A percentile compares a stretch with the other conserved stretches of the same genome.
Evolutionary conservation across 1,140 invertebrate genomes (phyloP).

Genomic region (Maconellicoccus hirsutus): DNA sequence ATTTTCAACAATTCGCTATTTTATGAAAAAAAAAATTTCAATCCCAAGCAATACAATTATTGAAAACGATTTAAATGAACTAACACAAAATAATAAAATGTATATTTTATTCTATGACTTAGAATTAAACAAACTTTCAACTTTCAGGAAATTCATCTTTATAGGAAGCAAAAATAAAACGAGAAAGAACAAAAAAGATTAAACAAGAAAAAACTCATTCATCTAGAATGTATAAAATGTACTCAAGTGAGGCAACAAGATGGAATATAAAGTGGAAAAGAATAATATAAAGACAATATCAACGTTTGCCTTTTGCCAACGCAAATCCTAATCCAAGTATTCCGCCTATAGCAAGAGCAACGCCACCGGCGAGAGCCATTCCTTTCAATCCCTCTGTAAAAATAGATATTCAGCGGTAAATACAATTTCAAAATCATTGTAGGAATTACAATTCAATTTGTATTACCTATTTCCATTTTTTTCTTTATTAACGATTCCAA

Average conservation of each 20-base stretch:
- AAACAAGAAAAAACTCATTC: not conserved
- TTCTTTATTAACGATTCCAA: slow-evolving; percentile 72
- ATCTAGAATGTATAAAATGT: not conserved
- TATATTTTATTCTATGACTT: too few relatives aligned
- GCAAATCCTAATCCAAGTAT: slow-evolving; percentile 67
- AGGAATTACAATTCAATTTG: slow-evolving; percentile 13
- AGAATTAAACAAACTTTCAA: too few relatives aligned
- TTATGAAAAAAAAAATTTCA: too few relatives aligned
- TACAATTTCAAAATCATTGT: slow-evolving; percentile 19
- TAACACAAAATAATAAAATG: too few relatives aligned
- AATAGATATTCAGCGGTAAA: slow-evolving; percentile 27
- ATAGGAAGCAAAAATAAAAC: not conserved
- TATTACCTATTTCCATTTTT: slow-evolving; percentile 67
- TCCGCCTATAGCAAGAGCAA: slow-evolving; percentile 63
- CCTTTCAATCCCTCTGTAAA: slow-evolving; percentile 66
- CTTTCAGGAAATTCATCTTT: not conserved
- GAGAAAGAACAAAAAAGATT: not conserved
- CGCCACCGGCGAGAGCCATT: slow-evolving; percentile 75
- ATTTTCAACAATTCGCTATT: too few relatives aligned
- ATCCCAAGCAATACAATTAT: too few relatives aligned
- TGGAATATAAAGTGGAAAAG: slow-evolving; percentile 11
- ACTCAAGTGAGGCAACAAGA: not conserved
- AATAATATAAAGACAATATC: not conserved
- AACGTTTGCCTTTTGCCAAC: slow-evolving; percentile 48
- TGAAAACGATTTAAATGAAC: too few relatives aligned